Percentiles rank a stretch among this genome's conserved stretches.
These are phyloP conservation scores for Stigmatopora argus DNA, from an alignment of 2,113 vertebrate species.

Conservation along the genomic window DNA sequence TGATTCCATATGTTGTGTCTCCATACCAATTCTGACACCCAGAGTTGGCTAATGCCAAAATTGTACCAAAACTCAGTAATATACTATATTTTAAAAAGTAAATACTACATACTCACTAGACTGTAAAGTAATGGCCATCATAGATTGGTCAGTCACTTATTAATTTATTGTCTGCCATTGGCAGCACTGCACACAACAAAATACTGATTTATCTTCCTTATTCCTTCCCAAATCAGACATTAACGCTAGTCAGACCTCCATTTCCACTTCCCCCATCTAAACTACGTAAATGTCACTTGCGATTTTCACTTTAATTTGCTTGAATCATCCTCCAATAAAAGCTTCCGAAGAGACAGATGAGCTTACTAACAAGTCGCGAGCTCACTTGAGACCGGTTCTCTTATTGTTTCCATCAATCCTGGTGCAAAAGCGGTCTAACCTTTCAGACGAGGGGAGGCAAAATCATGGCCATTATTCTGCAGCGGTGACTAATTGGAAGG, in stretches of 20 bases:
- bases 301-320: conserved; percentile 38
- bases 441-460: conserved; percentile 58
- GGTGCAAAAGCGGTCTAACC: conserved; percentile 56
- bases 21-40: too few relatives aligned
- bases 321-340: conserved; percentile 32
- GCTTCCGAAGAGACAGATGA: not conserved
- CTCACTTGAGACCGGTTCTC: conserved; percentile 55
- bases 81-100: too few relatives aligned
- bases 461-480: conserved; percentile 63
- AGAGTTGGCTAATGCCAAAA: too few relatives aligned
- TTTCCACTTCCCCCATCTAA: conserved; percentile 16
- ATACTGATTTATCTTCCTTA: conserved; percentile 22
- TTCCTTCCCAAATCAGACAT: conserved; percentile 34
- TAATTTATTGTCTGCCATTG: too few relatives aligned
- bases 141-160: too few relatives aligned
- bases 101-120: too few relatives aligned
- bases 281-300: conserved; percentile 35
- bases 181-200: not conserved
- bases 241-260: conserved; percentile 24
- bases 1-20: too few relatives aligned
- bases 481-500: conserved; percentile 53
- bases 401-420: conserved; percentile 65
- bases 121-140: too few relatives aligned
- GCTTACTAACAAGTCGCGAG: conserved; percentile 21
- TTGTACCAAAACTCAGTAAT: too few relatives aligned